Conservation (phyloP, 2,888 invertebrate genomes). For the Timema podura region DNA sequence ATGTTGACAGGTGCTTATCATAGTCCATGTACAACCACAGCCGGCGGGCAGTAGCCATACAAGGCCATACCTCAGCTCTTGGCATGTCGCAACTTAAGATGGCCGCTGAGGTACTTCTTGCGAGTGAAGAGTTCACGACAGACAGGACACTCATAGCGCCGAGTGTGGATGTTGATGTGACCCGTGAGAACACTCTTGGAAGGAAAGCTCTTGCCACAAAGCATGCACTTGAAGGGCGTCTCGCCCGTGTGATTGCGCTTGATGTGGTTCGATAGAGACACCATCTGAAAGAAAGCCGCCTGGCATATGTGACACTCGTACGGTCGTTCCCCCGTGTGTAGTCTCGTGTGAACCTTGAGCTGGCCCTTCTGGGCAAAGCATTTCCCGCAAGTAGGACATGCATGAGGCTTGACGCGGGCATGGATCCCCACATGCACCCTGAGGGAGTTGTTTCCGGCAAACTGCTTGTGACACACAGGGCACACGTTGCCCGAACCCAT, state of each 20-base stretch:
- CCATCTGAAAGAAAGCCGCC: conserved; percentile 13
- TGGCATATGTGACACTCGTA: conserved; percentile 13
- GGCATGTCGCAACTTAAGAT: conserved; percentile 5
- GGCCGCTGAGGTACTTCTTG: conserved; percentile 11
- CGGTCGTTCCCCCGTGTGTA: conserved; percentile 20
- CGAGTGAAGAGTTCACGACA: conserved; percentile 10
- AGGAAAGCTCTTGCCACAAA: neutral
- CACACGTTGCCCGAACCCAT: conserved; percentile 9
- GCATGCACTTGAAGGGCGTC: conserved; percentile 15
- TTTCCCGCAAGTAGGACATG: conserved; percentile 12
- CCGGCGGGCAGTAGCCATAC: no score
- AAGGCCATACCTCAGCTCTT: conserved; percentile 9
- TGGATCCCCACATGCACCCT: conserved; percentile 13
- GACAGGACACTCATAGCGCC: conserved; percentile 10
- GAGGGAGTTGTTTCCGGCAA: conserved; percentile 11
- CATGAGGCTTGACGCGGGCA: conserved; percentile 6
- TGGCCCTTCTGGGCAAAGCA: conserved; percentile 9
- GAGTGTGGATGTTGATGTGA: conserved; percentile 12
- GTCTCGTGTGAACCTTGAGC: conserved; percentile 15
- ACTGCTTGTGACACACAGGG: conserved; percentile 10
- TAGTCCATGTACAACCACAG: no score
- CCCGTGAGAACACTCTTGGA: conserved; percentile 11
- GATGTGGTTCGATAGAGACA: conserved; percentile 8
- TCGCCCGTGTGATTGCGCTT: conserved; percentile 12
- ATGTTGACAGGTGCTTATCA: no score